Evolutionary conservation across 2,888 invertebrate genomes (phyloP).

Genomic region (Volucella inanis): DNA sequence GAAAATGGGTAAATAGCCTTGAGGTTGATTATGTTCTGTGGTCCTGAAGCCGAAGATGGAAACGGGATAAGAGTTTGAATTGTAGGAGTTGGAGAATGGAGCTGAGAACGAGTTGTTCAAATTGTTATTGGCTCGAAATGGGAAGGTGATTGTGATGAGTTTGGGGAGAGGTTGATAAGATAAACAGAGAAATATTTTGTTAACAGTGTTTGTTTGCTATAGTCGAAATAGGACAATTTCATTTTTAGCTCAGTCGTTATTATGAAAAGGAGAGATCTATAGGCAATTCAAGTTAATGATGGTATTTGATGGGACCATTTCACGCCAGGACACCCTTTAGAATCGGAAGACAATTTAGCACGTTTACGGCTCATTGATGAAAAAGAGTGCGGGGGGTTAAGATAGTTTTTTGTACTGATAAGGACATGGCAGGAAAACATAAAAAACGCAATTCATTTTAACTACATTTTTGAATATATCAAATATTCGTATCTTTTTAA

Average conservation of each 20-base stretch:
- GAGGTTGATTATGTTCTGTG: conserved; percentile 71
- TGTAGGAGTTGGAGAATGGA: background rate
- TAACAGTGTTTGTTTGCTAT: conserved; percentile 53
- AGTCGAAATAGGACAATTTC: conserved; percentile 48
- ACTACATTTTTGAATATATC: no score
- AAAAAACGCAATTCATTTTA: no score
- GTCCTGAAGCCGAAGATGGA: conserved; percentile 21
- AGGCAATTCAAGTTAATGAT: conserved; percentile 39
- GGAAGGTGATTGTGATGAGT: background rate
- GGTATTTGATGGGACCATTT: conserved; percentile 46
- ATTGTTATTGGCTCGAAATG: conserved; percentile 65
- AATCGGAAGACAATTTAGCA: conserved; percentile 37
- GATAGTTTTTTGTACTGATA: background rate
- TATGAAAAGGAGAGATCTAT: conserved; percentile 51
- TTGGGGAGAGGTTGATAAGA: conserved; percentile 49
- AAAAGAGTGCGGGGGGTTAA: background rate
- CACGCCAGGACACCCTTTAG: conserved; percentile 26
- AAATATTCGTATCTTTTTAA: no score
- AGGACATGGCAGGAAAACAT: background rate
- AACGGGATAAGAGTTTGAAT: no score
- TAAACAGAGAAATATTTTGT: conserved; percentile 59
- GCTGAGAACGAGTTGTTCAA: conserved; percentile 54
- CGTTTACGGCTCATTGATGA: conserved; percentile 43
- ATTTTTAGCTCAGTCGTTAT: conserved; percentile 40
- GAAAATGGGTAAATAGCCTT: conserved; percentile 71